These are phyloP conservation scores for Adrianichthys oophorus DNA, from an alignment of 2,797 vertebrate genomes.

Conservation along the genomic window DNA sequence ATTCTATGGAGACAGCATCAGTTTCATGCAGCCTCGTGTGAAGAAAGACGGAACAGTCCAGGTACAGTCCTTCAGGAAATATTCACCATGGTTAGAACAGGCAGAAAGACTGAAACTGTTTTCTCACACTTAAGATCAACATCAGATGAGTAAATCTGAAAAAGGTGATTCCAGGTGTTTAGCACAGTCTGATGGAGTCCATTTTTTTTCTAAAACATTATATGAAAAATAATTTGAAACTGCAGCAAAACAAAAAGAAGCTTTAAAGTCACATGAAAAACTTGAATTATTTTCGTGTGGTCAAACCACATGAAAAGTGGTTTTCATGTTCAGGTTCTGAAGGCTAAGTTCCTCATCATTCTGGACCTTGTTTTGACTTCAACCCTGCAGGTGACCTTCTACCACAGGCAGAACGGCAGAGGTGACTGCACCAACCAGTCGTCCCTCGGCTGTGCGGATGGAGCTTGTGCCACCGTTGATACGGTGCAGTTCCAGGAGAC, in stretches of 20 bases:
- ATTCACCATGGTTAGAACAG: neutral
- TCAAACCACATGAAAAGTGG: neutral
- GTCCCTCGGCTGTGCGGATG: conserved; percentile 11
- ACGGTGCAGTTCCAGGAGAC: conserved; percentile 1
- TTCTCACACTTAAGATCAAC: too few relatives aligned
- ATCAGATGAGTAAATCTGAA: too few relatives aligned
- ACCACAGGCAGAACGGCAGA: conserved; percentile 50
- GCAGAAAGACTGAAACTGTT: neutral
- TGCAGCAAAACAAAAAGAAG: neutral
- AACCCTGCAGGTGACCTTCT: conserved; percentile 47
- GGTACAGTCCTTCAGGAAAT: conserved; percentile 30
- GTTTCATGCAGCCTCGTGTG: conserved; percentile 17
- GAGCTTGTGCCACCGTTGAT: conserved; percentile 1
- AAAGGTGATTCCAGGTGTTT: too few relatives aligned
- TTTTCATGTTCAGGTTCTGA: neutral
- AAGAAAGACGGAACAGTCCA: conserved; percentile 16
- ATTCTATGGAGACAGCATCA: conserved; percentile 63
- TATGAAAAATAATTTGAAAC: neutral
- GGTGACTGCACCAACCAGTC: conserved; percentile 27
- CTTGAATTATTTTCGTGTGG: neutral
- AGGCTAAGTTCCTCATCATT: too few relatives aligned
- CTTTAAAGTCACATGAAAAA: neutral
- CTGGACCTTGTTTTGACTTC: neutral
- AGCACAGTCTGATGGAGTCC: too few relatives aligned
- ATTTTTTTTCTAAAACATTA: too few relatives aligned